Conservation (phyloP, 2,797 vertebrate species). For the Labeo calbasu region DNA sequence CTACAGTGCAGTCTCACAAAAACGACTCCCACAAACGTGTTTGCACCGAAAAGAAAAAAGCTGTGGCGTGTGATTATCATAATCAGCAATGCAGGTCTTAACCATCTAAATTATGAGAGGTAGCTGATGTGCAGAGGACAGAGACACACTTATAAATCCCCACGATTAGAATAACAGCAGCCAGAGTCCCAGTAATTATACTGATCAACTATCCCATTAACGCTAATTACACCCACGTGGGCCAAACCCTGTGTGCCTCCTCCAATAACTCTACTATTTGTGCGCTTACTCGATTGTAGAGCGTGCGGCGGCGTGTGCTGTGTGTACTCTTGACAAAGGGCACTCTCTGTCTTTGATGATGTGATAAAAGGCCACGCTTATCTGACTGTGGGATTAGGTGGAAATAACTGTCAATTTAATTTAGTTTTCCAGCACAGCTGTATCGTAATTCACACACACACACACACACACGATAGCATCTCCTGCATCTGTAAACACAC, state of each 20-base stretch:
- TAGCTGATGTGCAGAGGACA: constrained; percentile 45
- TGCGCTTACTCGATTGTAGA: background rate
- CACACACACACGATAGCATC: constrained; percentile 20
- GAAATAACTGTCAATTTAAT: constrained; percentile 41
- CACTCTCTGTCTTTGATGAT: constrained; percentile 38
- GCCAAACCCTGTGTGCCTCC: constrained; percentile 60
- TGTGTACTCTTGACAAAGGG: constrained; percentile 29
- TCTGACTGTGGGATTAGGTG: constrained; percentile 24
- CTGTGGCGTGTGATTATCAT: constrained; percentile 16
- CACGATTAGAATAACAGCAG: constrained; percentile 62
- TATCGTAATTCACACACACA: background rate
- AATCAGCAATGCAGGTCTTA: constrained; percentile 23
- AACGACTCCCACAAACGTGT: background rate
- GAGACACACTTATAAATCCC: constrained; percentile 70
- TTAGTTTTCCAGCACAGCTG: constrained; percentile 9
- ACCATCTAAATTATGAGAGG: constrained; percentile 33
- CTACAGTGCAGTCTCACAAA: background rate
- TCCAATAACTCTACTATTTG: constrained; percentile 16
- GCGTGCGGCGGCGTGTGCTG: background rate
- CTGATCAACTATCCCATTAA: constrained; percentile 76
- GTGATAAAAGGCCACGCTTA: constrained; percentile 16
- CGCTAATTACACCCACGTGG: constrained; percentile 69
- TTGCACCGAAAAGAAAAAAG: background rate
- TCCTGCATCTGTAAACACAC: constrained; percentile 41
- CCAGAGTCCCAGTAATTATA: constrained; percentile 67